These are phyloP conservation scores for Zaprionus kolodkinae DNA, from an alignment of 1,140 invertebrate species.

Conservation along the genomic window DNA sequence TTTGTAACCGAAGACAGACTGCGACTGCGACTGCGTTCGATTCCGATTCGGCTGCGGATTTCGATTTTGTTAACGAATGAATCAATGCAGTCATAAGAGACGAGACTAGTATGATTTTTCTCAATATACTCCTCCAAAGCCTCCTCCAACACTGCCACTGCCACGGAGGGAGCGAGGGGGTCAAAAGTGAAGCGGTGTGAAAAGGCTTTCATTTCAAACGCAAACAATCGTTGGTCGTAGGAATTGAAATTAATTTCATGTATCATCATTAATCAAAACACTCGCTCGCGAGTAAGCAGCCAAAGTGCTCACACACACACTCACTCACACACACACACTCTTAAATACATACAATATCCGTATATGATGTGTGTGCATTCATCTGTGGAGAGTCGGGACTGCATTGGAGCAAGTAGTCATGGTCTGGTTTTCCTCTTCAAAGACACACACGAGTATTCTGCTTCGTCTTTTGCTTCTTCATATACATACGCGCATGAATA, in stretches of 20 bases:
- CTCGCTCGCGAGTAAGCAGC: conserved; percentile 55
- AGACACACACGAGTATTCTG: conserved; percentile 27
- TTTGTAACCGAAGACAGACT: conserved; percentile 29
- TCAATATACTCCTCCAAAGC: background rate
- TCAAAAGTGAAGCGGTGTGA: conserved; percentile 63
- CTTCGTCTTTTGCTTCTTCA: conserved; percentile 22
- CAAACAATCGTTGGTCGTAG: conserved; percentile 73
- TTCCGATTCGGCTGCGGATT: conserved; percentile 16
- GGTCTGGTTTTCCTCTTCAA: conserved; percentile 46
- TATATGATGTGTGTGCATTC: conserved; percentile 29
- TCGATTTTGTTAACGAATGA: conserved; percentile 47
- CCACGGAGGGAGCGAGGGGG: background rate
- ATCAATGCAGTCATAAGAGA: conserved; percentile 63
- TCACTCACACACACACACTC: conserved; percentile 33
- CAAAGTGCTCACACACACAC: conserved; percentile 47
- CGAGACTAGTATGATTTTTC: conserved; percentile 63
- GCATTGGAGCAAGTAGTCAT: conserved; percentile 48
- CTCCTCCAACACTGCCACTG: background rate
- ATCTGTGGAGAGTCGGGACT: conserved; percentile 24
- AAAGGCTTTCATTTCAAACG: conserved; percentile 81
- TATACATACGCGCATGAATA: conserved; percentile 29
- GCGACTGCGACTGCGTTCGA: conserved; percentile 35
- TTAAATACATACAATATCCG: conserved; percentile 5
- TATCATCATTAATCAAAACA: conserved; percentile 83
- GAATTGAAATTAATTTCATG: conserved; percentile 83